Conservation (phyloP, 2,797 vertebrate genomes). For the Oreonectes daqikongensis region DNA sequence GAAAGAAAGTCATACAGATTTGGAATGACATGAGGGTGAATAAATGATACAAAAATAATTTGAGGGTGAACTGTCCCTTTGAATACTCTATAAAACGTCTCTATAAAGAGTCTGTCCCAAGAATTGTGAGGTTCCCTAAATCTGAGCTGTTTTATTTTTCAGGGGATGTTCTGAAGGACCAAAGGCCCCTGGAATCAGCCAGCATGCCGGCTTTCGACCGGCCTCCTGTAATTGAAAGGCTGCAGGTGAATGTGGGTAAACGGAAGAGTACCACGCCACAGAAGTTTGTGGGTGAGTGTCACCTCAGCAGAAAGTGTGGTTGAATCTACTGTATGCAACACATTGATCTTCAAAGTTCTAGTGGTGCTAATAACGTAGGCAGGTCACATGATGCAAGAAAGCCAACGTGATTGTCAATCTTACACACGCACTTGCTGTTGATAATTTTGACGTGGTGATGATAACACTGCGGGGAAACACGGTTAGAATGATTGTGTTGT, state of each 20-base stretch:
- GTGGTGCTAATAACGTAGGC: constrained; percentile 13
- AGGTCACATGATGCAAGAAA: constrained; percentile 13
- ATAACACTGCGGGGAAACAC: background rate
- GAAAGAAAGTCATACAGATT: too few species aligned
- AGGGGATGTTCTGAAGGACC: constrained; percentile 89
- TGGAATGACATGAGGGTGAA: too few species aligned
- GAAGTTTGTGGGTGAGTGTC: constrained; percentile 94
- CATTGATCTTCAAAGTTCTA: constrained; percentile 26
- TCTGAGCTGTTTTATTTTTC: background rate
- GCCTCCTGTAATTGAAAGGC: constrained; percentile 94
- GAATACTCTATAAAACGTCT: too few species aligned
- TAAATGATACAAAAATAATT: too few species aligned
- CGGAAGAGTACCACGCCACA: constrained; percentile 99
- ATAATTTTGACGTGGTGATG: background rate
- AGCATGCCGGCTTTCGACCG: constrained; percentile 88
- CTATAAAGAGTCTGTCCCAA: too few species aligned
- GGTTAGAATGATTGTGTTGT: background rate
- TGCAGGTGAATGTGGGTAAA: constrained; percentile 93
- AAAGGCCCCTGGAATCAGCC: constrained; percentile 83
- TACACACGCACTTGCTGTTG: constrained; percentile 36
- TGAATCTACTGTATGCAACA: constrained; percentile 28
- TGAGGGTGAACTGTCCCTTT: too few species aligned
- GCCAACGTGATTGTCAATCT: constrained; percentile 5
- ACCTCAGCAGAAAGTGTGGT: constrained; percentile 31
- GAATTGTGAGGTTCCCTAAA: background rate